Percentiles rank a stretch among this genome's conserved stretches.
phyloP scores from a whole-genome alignment of 2,888 invertebrate species.

The Gymnoscelis rufifasciata region DNA sequence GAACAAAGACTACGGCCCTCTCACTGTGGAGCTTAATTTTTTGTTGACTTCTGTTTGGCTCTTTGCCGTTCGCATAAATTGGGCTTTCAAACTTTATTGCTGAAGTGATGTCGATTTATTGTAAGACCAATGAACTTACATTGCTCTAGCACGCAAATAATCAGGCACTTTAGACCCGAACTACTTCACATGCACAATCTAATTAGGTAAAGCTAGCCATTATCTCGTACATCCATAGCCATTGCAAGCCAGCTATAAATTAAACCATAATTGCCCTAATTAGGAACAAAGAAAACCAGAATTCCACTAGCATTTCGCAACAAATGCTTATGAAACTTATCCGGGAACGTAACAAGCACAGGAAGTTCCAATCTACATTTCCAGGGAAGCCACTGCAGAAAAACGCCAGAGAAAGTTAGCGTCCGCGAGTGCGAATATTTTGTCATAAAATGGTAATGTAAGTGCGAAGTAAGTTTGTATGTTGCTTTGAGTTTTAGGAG shows the following conservation, averaged over 20 bases:
- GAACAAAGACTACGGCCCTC: conserved; percentile 61
- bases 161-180: background rate
- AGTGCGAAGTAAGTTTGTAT: conserved; percentile 35
- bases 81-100: conserved; percentile 36
- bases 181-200: conserved; percentile 6
- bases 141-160: conserved; percentile 4
- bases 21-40: conserved; percentile 54
- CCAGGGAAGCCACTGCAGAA: conserved; percentile 21
- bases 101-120: conserved; percentile 27
- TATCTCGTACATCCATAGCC: conserved; percentile 9
- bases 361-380: conserved; percentile 28
- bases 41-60: conserved; percentile 59
- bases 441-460: conserved; percentile 41
- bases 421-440: conserved; percentile 16
- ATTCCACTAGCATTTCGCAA: conserved; percentile 24
- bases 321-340: conserved; percentile 22
- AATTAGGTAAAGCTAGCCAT: conserved; percentile 4
- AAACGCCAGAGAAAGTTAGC: conserved; percentile 24
- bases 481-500: conserved; percentile 47
- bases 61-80: conserved; percentile 52
- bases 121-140: conserved; percentile 20
- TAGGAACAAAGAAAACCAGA: conserved; percentile 20
- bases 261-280: conserved; percentile 15
- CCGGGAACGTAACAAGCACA: conserved; percentile 22
- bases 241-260: conserved; percentile 11